Evolutionary conservation across 2,797 vertebrate genomes (phyloP).

Genomic region (Anableps anableps): DNA sequence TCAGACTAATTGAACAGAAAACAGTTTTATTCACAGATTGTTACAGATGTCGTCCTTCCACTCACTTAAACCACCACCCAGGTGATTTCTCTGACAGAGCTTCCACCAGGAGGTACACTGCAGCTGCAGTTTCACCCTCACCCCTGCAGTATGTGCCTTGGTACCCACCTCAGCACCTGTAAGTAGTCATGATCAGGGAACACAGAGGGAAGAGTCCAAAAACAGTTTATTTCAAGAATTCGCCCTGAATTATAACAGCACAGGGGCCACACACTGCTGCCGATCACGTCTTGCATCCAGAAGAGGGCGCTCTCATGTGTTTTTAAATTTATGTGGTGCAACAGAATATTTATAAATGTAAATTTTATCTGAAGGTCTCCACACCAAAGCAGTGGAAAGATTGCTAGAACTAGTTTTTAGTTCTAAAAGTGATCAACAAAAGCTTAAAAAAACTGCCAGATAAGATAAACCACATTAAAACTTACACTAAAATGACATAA

Average conservation of each 20-base stretch:
- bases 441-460: slow-evolving; percentile 56
- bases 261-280: too few species aligned
- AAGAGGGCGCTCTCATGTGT: too few species aligned
- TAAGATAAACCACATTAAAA: slow-evolving; percentile 69
- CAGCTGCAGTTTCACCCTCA: slow-evolving; percentile 22
- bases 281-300: too few species aligned
- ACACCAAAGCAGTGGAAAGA: background rate
- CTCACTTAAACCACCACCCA: slow-evolving; percentile 29
- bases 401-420: too few species aligned
- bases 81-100: slow-evolving; percentile 25
- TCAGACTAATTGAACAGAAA: background rate
- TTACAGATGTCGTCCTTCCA: background rate
- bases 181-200: slow-evolving; percentile 59
- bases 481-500: slow-evolving; percentile 70
- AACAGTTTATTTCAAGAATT: background rate
- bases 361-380: background rate
- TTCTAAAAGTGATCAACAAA: slow-evolving; percentile 62
- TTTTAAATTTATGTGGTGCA: too few species aligned
- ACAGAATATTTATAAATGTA: background rate
- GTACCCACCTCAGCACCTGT: slow-evolving; percentile 74
- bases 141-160: slow-evolving; percentile 76
- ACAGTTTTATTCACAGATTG: slow-evolving; percentile 43
- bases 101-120: slow-evolving; percentile 59
- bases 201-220: background rate
- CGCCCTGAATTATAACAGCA: too few species aligned